These are phyloP conservation scores for Oreochromis spilurus DNA, from an alignment of 2,113 vertebrate species.

Conservation along the genomic window DNA sequence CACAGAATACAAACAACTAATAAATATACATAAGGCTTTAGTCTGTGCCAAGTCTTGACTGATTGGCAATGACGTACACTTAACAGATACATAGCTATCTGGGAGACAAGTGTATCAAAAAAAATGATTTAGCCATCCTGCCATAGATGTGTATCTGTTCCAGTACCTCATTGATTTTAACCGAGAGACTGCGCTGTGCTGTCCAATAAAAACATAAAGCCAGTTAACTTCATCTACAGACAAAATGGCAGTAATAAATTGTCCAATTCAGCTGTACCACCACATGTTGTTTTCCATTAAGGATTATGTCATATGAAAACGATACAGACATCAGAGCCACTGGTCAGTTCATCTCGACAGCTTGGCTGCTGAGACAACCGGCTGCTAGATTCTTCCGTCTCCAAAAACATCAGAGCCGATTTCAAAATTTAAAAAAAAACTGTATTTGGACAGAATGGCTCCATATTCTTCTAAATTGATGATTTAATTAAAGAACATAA, in stretches of 20 bases:
- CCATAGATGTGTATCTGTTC: background rate
- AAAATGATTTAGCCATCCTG: background rate
- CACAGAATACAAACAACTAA: background rate
- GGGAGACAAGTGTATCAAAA: background rate
- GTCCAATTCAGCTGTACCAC: background rate
- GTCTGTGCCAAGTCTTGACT: background rate
- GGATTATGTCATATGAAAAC: background rate
- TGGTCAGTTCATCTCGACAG: background rate
- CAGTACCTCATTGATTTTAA: background rate
- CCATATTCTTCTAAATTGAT: background rate
- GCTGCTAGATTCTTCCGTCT: background rate
- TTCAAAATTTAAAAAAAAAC: background rate
- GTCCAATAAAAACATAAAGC: background rate
- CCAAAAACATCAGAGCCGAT: background rate
- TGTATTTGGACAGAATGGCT: background rate
- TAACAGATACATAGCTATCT: background rate
- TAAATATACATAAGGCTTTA: background rate
- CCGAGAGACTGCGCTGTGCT: background rate
- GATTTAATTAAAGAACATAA: background rate
- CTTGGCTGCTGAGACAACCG: background rate
- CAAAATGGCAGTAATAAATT: background rate
- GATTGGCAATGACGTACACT: background rate
- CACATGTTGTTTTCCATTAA: background rate
- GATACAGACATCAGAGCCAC: background rate
- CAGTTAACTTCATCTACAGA: background rate